phyloP scores from a whole-genome alignment of 92 coral and sea anemone genomes.

The Epizoanthus stellaris region DNA sequence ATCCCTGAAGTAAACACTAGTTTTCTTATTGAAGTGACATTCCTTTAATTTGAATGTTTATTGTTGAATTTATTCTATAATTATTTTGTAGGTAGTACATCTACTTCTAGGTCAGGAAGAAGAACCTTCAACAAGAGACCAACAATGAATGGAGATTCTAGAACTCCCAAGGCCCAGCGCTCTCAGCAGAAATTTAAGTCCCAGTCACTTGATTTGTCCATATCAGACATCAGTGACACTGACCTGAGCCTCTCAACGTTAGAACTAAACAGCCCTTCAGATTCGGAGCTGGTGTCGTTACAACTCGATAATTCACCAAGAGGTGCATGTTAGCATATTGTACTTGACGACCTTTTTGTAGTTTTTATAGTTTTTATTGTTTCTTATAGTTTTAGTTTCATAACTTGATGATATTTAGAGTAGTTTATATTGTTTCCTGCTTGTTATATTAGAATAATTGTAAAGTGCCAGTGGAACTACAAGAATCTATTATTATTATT shows the following conservation, averaged over 20 bases:
- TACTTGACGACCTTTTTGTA: background rate
- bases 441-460: too few species aligned
- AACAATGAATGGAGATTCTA: conserved; percentile 34
- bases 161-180: conserved; percentile 9
- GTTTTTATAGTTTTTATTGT: too few species aligned
- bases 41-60: too few species aligned
- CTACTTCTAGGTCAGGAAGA: background rate
- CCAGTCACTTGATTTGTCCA: conserved; percentile 37
- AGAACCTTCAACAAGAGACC: background rate
- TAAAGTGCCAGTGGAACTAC: too few species aligned
- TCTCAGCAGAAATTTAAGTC: conserved; percentile 35
- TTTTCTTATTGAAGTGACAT: too few species aligned
- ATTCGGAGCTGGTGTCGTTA: conserved; percentile 67
- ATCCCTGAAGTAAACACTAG: too few species aligned
- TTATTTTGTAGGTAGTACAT: background rate
- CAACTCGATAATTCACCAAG: conserved; percentile 60
- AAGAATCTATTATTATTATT: too few species aligned
- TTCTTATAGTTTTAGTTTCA: background rate
- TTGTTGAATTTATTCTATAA: too few species aligned
- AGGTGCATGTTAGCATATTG: conserved; percentile 41
- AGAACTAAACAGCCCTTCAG: conserved; percentile 71
- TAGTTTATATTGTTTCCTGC: too few species aligned
- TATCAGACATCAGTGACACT: conserved; percentile 63
- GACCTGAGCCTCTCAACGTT: conserved; percentile 72
- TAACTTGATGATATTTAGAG: too few species aligned